Percentiles rank a stretch among this genome's conserved stretches.
These are phyloP conservation scores for Gallinago nigripennis DNA, from an alignment of 2,797 vertebrate genomes.

Conservation along the genomic window DNA sequence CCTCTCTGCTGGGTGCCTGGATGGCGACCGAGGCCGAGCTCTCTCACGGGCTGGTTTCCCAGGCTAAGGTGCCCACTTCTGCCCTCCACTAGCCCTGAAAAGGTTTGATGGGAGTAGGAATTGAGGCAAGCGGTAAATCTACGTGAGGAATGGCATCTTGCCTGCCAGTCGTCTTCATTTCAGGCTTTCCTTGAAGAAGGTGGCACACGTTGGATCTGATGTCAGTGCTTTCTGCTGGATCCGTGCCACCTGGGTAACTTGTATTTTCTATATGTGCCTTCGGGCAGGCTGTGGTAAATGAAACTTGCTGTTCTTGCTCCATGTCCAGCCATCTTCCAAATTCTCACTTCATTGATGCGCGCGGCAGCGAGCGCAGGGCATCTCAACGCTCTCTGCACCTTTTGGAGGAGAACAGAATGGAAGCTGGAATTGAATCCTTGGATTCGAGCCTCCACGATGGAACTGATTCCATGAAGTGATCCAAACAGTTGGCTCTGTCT, in stretches of 20 bases:
- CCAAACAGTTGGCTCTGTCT: not conserved
- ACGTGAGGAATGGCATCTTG: not conserved
- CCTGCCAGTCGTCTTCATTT: not conserved
- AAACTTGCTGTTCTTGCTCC: not conserved
- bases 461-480: not conserved
- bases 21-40: not conserved
- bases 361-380: not conserved
- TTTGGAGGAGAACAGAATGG: not conserved
- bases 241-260: not conserved
- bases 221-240: not conserved
- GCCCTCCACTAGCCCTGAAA: not conserved
- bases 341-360: not conserved
- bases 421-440: not conserved
- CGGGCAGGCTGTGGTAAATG: not conserved
- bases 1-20: rapidly evolving
- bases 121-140: not conserved
- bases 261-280: not conserved
- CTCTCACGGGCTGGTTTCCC: rapidly evolving
- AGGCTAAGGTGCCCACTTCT: not conserved
- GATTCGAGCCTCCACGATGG: not conserved
- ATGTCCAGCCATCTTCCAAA: not conserved
- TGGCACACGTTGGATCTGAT: not conserved
- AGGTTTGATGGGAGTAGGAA: not conserved
- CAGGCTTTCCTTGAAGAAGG: not conserved
- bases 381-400: not conserved